Evolutionary conservation across 2,888 invertebrate genomes (phyloP).

Genomic region (Sthenelais limicola): DNA sequence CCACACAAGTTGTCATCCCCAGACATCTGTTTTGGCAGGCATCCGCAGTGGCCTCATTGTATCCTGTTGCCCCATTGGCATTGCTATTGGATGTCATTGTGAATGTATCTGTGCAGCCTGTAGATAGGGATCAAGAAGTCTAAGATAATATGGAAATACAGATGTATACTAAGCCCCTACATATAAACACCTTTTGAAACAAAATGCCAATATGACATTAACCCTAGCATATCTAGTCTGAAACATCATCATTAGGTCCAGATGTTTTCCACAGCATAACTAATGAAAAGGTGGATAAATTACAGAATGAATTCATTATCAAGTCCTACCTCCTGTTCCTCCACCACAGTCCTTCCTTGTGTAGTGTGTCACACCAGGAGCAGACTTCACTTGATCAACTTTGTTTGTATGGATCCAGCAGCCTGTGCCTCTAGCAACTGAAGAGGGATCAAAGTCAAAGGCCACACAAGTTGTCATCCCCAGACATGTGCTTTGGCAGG

Average conservation of each 20-base stretch:
- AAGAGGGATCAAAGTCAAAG: constrained; percentile 5
- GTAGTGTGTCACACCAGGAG: background rate
- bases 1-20: background rate
- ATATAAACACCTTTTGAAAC: no score
- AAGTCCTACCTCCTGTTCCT: no score
- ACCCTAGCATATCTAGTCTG: no score
- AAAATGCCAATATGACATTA: no score
- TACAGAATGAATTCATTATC: no score
- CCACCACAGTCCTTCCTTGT: background rate
- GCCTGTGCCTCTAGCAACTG: background rate
- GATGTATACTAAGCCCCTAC: no score
- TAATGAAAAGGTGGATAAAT: no score
- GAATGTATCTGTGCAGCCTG: background rate
- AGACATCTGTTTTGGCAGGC: background rate
- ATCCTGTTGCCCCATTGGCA: constrained; percentile 2
- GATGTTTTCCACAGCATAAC: no score
- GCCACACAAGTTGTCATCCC: background rate
- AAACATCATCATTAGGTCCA: no score
- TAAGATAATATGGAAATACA: no score
- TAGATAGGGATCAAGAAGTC: no score
- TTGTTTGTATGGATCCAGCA: background rate
- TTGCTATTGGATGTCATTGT: background rate
- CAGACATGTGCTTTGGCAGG: background rate
- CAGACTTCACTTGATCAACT: background rate
- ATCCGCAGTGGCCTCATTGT: background rate